These are phyloP conservation scores for Atherinomorus stipes DNA, from an alignment of 2,113 vertebrate species.

Conservation along the genomic window DNA sequence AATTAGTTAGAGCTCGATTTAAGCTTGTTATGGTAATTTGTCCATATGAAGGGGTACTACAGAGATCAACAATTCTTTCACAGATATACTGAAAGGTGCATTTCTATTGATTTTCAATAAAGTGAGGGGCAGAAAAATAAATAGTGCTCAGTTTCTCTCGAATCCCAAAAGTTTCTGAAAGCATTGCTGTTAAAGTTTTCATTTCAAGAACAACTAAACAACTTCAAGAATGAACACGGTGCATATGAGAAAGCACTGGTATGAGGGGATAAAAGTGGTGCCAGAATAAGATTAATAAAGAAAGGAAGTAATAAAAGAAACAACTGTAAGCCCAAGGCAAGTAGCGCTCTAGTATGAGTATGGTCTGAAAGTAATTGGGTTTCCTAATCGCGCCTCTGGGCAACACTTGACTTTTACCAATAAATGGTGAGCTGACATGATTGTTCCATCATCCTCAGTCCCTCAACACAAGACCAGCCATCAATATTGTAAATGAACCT, in stretches of 20 bases:
- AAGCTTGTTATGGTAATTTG: background rate
- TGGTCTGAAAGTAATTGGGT: slow-evolving; percentile 80
- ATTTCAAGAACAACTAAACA: background rate
- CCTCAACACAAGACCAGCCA: slow-evolving; percentile 69
- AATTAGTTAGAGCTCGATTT: background rate
- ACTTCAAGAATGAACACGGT: slow-evolving; percentile 17
- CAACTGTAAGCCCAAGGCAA: slow-evolving; percentile 79
- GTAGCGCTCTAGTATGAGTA: slow-evolving; percentile 55
- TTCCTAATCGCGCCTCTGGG: slow-evolving; percentile 82
- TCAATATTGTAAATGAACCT: slow-evolving; percentile 83
- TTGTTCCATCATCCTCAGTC: slow-evolving; percentile 80
- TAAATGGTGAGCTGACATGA: slow-evolving; percentile 79
- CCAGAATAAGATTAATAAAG: slow-evolving; percentile 78
- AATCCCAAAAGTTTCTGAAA: background rate
- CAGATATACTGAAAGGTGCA: background rate
- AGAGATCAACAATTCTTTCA: background rate
- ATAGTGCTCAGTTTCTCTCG: background rate
- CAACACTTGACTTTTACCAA: slow-evolving; percentile 80
- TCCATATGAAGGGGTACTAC: background rate
- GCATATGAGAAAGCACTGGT: slow-evolving; percentile 2
- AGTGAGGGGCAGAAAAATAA: slow-evolving; percentile 12
- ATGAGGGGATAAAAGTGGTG: slow-evolving; percentile 53
- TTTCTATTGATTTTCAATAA: slow-evolving; percentile 34
- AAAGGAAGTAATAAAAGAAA: slow-evolving; percentile 81
- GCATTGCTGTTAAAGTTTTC: background rate